A percentile compares a stretch with the other conserved stretches of the same genome.
These are phyloP conservation scores for Gymnosoma rotundatum DNA, from an alignment of 2,888 invertebrate species.

Conservation along the genomic window DNA sequence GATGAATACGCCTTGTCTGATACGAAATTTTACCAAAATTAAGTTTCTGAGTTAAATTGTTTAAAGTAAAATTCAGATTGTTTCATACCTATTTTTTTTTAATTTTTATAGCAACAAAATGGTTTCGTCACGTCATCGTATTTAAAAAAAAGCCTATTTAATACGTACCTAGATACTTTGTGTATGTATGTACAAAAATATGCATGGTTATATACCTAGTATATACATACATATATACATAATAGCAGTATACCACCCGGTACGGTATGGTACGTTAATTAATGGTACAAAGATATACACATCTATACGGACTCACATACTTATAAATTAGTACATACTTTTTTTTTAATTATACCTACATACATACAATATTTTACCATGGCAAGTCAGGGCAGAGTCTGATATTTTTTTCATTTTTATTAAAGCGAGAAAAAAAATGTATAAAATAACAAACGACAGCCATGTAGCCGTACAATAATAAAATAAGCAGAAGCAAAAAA, in stretches of 20 bases:
- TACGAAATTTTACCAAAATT: too few species aligned
- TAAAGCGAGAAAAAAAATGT: conserved; percentile 4
- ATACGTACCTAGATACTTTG: too few species aligned
- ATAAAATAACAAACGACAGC: conserved; percentile 38
- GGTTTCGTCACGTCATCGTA: too few species aligned
- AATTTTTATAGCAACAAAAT: too few species aligned
- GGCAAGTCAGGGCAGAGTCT: conserved; percentile 52
- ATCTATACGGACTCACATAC: neutral
- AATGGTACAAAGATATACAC: neutral
- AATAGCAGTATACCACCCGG: neutral
- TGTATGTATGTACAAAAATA: too few species aligned
- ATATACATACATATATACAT: neutral
- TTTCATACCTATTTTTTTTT: too few species aligned
- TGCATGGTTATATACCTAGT: neutral
- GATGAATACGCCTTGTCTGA: too few species aligned
- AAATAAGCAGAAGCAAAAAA: conserved; percentile 66
- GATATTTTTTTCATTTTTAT: neutral
- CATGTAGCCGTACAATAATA: conserved; percentile 38
- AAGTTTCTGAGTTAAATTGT: too few species aligned
- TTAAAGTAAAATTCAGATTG: too few species aligned
- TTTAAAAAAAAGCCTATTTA: too few species aligned
- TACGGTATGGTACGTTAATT: conserved; percentile 17
- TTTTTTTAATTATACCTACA: neutral
- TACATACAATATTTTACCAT: conserved; percentile 30
- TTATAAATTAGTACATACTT: too few species aligned